Percentiles rank a stretch among this genome's conserved stretches.
Conservation (phyloP, 1,140 invertebrate genomes). For the Melanaphis sacchari region DNA sequence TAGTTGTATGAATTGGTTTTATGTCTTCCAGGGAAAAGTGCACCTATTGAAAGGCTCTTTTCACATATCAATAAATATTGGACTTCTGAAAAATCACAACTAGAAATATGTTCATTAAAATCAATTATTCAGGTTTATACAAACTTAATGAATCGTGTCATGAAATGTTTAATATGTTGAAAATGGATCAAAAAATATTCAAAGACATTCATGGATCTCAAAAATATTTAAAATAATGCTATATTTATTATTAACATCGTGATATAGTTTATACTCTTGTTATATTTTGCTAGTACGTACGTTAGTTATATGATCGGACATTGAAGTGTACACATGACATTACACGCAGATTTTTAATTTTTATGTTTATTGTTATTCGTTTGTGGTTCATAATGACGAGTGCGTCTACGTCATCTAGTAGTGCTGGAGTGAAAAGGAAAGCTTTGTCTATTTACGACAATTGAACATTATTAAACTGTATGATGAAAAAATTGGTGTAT, state of each 20-base stretch:
- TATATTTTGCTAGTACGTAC: background rate
- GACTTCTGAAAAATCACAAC: background rate
- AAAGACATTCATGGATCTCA: slow-evolving; percentile 31
- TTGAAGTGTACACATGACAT: background rate
- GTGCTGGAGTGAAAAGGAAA: background rate
- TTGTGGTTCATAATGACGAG: background rate
- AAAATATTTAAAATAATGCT: slow-evolving; percentile 14
- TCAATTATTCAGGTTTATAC: background rate
- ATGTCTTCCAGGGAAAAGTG: background rate
- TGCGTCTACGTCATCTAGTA: background rate
- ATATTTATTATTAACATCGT: background rate
- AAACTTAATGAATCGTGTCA: slow-evolving; percentile 3
- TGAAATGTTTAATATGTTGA: background rate
- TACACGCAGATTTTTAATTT: background rate
- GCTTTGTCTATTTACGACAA: background rate
- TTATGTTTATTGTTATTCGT: background rate
- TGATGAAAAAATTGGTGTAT: slow-evolving; percentile 11
- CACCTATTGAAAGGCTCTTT: background rate
- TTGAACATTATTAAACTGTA: background rate
- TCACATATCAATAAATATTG: background rate
- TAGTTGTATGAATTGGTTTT: background rate
- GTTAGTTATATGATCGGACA: background rate
- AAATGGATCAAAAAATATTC: background rate
- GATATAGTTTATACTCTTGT: background rate
- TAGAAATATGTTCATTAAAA: background rate